Base-by-base conservation (phyloP, 1,140 invertebrate species). In the Plutomurus gul region DNA sequence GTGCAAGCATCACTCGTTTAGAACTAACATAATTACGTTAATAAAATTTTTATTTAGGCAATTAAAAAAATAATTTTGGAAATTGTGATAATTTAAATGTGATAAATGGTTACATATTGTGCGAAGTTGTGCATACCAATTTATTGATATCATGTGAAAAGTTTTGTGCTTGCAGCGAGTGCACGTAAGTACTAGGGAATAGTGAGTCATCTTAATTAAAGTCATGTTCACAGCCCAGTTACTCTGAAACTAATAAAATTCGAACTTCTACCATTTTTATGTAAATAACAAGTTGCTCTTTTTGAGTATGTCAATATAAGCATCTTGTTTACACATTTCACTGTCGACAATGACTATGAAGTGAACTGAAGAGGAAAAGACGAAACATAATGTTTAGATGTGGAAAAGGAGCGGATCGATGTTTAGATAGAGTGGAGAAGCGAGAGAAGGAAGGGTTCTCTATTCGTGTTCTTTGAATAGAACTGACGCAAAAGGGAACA, bases 201-300 rank as follows among this genome's bases (percentile, higher is more conserved):
- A 1, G 7, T 43, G 39, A 43, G 39, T 43, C 39, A 43, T n/a
- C 11, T n/a, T 43, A 43, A 13, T 13, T n/a, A 1, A 13, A 43
- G 11, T 43, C 39, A 43, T 43, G n/a, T 1, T 10, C 39, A 3
- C 11, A 43, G n/a, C 10, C n/a, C 39, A 43, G 39, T 43, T 43
- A 13, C 11, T 43, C n/a, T 65, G 18, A 65, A 65, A 7, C 3
- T 65, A 16, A 36, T 65, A 65, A 36, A 36, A 65, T 65, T 36
- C 30, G 7, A 51, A 22, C 20, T 13, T 20, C 20, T 6, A 13
- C 16, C 7, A 65, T 65, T 3, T 65, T 33, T 65, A 16, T 30
- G 56, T n/a, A 65, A 65, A 65, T 65, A 65, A 65, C 56, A 65
- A 65, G 56, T 65, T 65, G 56, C 27, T 65, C 56, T 65, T 65